Base-by-base conservation (phyloP, 2,113 vertebrate species). In the Oryctolagus cuniculus region DNA sequence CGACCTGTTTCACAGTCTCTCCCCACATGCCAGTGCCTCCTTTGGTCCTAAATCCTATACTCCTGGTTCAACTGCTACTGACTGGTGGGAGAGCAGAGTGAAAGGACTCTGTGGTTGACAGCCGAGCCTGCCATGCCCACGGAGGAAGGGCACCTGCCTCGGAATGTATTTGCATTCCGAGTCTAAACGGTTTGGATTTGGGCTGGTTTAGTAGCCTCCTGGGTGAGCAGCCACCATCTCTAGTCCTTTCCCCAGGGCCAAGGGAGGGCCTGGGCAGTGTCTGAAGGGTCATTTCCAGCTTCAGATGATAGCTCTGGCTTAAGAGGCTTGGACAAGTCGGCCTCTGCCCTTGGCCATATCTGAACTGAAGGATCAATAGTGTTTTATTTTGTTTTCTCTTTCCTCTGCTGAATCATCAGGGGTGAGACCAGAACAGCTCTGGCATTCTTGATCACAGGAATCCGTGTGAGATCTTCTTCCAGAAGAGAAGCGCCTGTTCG, bases 381-480 rank as follows among this genome's bases (percentile, higher is more conserved):
- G 64, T 66, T 90, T 87, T 87, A 38, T 87, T 94, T 92, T 86
- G 74, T 96, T 93, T 91, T 74, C 53, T 89, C 44, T 74, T 88
- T 86, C 84, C 38, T 96, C 67, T 90, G 36, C 84, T 90, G 90
- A 95, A 73, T 96, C 91, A 88, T 93, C 58, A 25, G 25, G 4
- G 27, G n/a, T n/a, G 31, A 77, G 89, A 78, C 49, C 0, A 2
- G 6, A n/a, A 25, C 22, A 63, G 75, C 61, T 51, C 66, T 82
- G 27, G 81, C 88, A 86, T 95, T 90, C 90, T 61, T 36, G 34
- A 83, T 96, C 63, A 31, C 13, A 82, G 92, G 67, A 67, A 44
- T 79, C 49, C 0, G 6, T 19, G 73, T n/a, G 36, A 58, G 19
- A 82, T 49, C 24, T 77, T 80, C 24, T 74, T 92, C 64, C 27